Base-by-base conservation (phyloP, 2,888 invertebrate genomes). In the Heliothis peltigera region DNA sequence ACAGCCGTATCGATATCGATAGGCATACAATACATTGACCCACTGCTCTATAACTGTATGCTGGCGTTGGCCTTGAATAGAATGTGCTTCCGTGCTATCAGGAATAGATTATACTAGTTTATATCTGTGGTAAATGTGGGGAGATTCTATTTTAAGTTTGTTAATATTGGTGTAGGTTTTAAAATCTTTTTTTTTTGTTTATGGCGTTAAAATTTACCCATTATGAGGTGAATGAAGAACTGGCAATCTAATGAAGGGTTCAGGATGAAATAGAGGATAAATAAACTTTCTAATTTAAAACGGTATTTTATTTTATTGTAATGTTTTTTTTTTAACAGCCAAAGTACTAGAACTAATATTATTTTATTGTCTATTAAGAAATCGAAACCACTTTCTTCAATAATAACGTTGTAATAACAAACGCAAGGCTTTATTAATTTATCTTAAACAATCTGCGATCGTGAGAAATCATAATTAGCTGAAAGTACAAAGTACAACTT, bases 1-100 rank as follows among this genome's bases (percentile, higher is more conserved):
- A 75, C 64, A 70, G 55, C 44, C 35, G 70, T 53, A 21, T 42
- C 44, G 17, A 64, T 46, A 17, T 21, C n/a, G n/a, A n/a, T n/a
- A n/a, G n/a, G n/a, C n/a, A 52, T 39, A 68, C 74, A 70, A 74
- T 68, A 25, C 43, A 19, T 68, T 70, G 69, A 48, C 75, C 70
- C 47, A 70, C 69, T 74, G 69, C 7, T 52, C 74, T 35, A 43
- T 19, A 21, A 48, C n/a, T 39, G 12, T 52, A 7, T 51, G 2
- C 54, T 74, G 69, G 51, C 74, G 54, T 74, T 70, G 61, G 52
- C 74, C 68, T 70, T 70, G 74, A 74, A 68, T 44, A 44, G 22
- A 18, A 43, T 63, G 21, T 0, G 5, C 17, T 25, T 48, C 19
- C 17, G 12, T 7, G n/a, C n/a, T n/a, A 4, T 1, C 8, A 6